phyloP scores from a whole-genome alignment of 2,113 vertebrate species.

The Mustela lutreola region DNA sequence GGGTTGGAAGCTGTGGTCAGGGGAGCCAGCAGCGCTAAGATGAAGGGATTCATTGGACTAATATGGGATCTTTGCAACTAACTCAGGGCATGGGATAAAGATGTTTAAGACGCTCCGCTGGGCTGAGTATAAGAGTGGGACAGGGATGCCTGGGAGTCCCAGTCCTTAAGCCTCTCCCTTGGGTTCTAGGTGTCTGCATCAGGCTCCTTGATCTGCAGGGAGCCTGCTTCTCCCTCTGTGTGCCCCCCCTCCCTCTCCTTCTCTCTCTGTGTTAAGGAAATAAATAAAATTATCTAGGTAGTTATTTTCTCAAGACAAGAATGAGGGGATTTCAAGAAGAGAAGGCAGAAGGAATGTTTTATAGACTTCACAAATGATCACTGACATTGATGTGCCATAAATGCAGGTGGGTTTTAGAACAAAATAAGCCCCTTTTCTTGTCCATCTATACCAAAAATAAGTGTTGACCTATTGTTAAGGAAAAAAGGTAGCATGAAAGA shows the following conservation, averaged over 20 bases:
- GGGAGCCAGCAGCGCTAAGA: not conserved
- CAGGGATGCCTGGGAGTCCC: not conserved
- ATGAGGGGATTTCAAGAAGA: not conserved
- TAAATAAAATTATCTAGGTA: not conserved
- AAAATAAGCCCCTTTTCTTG: not conserved
- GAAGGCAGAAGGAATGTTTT: not conserved
- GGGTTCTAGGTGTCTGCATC: no score
- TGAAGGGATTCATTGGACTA: not conserved
- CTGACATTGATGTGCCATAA: not conserved
- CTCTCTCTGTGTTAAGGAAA: not conserved
- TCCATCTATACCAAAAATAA: not conserved
- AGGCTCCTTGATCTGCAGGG: no score
- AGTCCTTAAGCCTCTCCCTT: no score
- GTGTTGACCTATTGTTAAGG: not conserved
- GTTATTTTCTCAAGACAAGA: not conserved
- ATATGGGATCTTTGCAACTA: not conserved
- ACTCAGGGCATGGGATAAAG: not conserved
- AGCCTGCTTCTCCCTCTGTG: no score
- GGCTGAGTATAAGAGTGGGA: not conserved
- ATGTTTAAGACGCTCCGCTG: not conserved
- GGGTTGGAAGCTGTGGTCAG: not conserved
- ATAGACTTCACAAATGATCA: not conserved
- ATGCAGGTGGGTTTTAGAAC: not conserved
- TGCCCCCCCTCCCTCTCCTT: no score
- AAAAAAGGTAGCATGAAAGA: not conserved